Conservation (phyloP, 1,140 invertebrate genomes). For the Plectrocnemia conspersa region DNA sequence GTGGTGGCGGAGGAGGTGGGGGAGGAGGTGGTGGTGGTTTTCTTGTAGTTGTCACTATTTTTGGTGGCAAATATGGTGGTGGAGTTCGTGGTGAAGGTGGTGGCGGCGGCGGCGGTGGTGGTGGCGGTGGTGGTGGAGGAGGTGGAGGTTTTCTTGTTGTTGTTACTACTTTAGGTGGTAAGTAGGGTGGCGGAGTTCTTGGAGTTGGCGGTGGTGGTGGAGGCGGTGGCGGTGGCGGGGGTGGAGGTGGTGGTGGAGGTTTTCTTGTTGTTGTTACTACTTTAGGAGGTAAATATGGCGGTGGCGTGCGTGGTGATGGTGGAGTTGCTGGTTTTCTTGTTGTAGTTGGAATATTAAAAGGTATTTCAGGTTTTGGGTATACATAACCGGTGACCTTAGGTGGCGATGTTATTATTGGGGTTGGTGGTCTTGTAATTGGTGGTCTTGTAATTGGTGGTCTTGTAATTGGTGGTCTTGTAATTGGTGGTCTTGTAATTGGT, state of each 20-base stretch:
- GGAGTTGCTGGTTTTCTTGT: slow-evolving; percentile 9
- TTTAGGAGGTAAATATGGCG: slow-evolving; percentile 5
- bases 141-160: slow-evolving; percentile 1
- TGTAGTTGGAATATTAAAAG: slow-evolving; percentile 5
- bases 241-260: slow-evolving; percentile 28
- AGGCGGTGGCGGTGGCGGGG: slow-evolving; percentile 18
- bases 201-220: slow-evolving; percentile 16
- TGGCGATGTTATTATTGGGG: slow-evolving; percentile 12
- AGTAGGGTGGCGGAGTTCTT: slow-evolving; percentile 1
- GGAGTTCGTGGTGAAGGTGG: background rate
- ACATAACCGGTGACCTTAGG: slow-evolving; percentile 14
- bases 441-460: slow-evolving; percentile 12
- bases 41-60: slow-evolving; percentile 10
- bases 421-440: slow-evolving; percentile 25
- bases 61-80: background rate
- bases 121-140: slow-evolving; percentile 8
- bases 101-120: too few species aligned
- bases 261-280: slow-evolving; percentile 10
- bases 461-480: slow-evolving; percentile 10
- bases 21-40: slow-evolving; percentile 30
- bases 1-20: slow-evolving; percentile 20
- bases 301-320: slow-evolving; percentile 26
- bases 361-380: slow-evolving; percentile 14
- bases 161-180: too few species aligned
- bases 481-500: background rate